Evolutionary conservation across 1,140 invertebrate genomes (phyloP), one percentile per base, ranked within the genome.

Genomic region (Tetramorium alpestre): DNA sequence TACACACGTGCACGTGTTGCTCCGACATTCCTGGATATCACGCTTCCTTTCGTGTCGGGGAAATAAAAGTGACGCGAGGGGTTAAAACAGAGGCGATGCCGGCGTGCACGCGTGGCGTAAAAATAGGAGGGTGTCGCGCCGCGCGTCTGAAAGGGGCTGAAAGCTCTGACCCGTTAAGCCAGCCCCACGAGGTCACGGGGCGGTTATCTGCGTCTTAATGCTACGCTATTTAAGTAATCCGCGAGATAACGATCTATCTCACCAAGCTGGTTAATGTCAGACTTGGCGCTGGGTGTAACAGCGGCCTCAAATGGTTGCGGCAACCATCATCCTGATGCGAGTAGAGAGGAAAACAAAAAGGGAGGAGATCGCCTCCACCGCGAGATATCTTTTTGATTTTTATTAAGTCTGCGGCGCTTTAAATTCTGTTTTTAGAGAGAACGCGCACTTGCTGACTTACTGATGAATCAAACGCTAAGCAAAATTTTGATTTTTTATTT

Each of bases 11-110:
- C 60, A 86, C 81, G 85, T 84, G 85, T 87, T 84, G 86, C 86
- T 87, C 86, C 86, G 67, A 77, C 88, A 89, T 89, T 87, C 81
- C 86, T 69, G 80, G 47, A 87, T 47, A 60, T 56, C 47, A 75
- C 44, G 80, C 69, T 75, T 84, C 69, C 44, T 62, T 60, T 49
- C 67, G 54, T 86, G 76, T 18, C 44, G 25, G 51, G 13, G 58
- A 82, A 86, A 70, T 86, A 62, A 86, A 86, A 86, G 47, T 81
- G 75, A 76, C 70, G 86, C 28, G 54, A 16, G 47, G 49, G 54
- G 69, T 80, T 65, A 60, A 49, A 73, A 73, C 28, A 51, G 56
- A 72, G 56, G 62, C 25, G 58, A 22, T 10, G n/a, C n/a, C 22
- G 38, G 16, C 33, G 33, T 54, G 62, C 18, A 70, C 22, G 47